These are phyloP conservation scores for Seriola aureovittata DNA, from an alignment of 2,113 vertebrate species.

Conservation along the genomic window DNA sequence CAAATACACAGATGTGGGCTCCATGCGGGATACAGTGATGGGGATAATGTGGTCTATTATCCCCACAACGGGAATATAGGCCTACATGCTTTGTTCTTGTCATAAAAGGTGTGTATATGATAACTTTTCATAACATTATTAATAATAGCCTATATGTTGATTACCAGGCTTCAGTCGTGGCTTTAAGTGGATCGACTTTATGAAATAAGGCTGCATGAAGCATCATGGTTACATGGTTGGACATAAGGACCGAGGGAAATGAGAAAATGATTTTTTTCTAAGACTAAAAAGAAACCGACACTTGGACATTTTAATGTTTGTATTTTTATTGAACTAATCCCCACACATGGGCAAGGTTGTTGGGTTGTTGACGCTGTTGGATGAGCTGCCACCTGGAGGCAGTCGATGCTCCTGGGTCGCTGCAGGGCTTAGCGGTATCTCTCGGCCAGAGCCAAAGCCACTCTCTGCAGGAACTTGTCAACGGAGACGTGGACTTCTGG, in stretches of 20 bases:
- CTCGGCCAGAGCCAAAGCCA: constrained; percentile 47
- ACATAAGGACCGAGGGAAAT: too few relatives aligned
- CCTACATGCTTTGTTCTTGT: too few relatives aligned
- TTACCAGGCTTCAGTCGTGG: too few relatives aligned
- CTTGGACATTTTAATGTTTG: background rate
- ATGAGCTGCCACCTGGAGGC: background rate
- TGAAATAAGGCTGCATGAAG: background rate
- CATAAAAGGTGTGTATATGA: too few relatives aligned
- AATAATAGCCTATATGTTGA: too few relatives aligned
- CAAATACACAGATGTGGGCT: too few relatives aligned
- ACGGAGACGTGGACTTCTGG: constrained; percentile 46
- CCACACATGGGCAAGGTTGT: background rate
- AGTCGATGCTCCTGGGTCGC: background rate
- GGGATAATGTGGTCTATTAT: too few relatives aligned
- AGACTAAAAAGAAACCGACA: background rate
- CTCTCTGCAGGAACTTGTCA: constrained; percentile 51
- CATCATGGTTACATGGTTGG: too few relatives aligned
- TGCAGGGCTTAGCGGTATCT: constrained; percentile 44
- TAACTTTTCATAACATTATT: too few relatives aligned
- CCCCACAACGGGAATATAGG: too few relatives aligned
- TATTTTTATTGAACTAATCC: constrained; percentile 13
- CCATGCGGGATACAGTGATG: too few relatives aligned
- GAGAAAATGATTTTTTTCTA: too few relatives aligned
- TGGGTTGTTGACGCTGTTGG: background rate
- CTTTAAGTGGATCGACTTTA: background rate